Base-by-base conservation (phyloP, 1,140 invertebrate genomes). In the Aphaenogaster ashmeadi region DNA sequence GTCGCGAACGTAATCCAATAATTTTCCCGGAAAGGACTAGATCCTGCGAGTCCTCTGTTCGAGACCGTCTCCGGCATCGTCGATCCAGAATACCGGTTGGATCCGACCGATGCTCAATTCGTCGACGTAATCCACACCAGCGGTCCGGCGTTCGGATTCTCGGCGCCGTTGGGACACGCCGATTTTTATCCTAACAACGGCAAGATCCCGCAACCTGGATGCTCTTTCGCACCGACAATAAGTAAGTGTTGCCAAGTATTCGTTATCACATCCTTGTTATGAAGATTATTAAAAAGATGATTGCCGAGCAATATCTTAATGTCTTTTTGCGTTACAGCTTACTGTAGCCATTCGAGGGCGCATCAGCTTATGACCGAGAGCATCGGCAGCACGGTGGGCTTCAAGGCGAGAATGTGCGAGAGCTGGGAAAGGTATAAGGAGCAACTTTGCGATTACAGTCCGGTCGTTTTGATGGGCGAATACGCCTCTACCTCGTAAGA, bases 81-180 rank as follows among this genome's bases (percentile, higher is more conserved):
- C 4, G 94, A 96, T 71, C 90, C 93, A 1, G 92, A 93, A 50
- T 93, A 92, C 52, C 90, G 96, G 27, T 87, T 96, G 6, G 94
- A 95, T 79, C 93, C 93, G 13, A 92, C 94, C 0, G 96, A 97
- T 86, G 96, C 95, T 0, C 91, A 93, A 58, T 96, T 96, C 86
- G 96, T 97, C 0, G 96, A 96, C 62, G 94, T 96, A 5, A 96
- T 96, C 38, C 96, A 97, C 71, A 96, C 96, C 0, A 96, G 96
- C 62, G 95, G 94, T 1, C 93, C 94, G 15, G 91, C 94, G 0
- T 94, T 95, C 79, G 96, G 96, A 44, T 94, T 95, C 54, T 64
- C 92, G 15, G 89, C 93, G n/a, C 92, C 94, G 0, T 89, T 95
- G 0, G 96, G 96, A 7, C 95, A 96, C 44, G 94, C 93, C 0